Base-by-base conservation (phyloP, 1,140 invertebrate species). In the Monochamus saltuarius region DNA sequence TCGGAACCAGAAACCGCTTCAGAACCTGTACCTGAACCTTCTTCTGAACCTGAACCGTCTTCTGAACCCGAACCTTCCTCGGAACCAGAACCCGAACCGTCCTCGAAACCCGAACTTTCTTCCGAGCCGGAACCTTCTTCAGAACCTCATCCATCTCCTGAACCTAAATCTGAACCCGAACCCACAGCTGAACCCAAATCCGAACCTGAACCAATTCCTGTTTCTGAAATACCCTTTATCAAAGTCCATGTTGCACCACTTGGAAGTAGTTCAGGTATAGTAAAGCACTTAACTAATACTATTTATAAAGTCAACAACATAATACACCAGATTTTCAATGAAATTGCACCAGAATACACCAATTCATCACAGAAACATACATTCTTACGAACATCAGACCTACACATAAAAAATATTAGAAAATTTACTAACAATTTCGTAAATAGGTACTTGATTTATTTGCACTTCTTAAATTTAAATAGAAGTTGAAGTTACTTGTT, bases 21-120 rank as follows among this genome's bases (percentile, higher is more conserved):
- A 1, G 71, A 78, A 70, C 73, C 81, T 0, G 73, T 75, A 59
- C 74, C 81, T 11, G 75, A 79, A 63, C 67, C 78, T 1, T 71
- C 73, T 64, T 71, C 76, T 2, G 66, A 65, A 66, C 59, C 76
- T 1, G 77, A 78, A 73, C 74, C 78, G 0, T 67, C 35, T 62
- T 61, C 29, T n/a, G 69, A 74, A 65, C 71, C 76, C 0, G 75
- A 77, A 66, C 72, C 64, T 22, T 43, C 69, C 57, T 64, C 73
- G 8, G 67, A 73, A 45, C 67, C 76, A 7, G 77, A 80, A 64
- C 73, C 80, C 74, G 0, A 69, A 56, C 64, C 66, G 19, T 61
- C 67, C 14, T 53, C 22, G 2, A 6, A 29, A 29, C 22, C 73
- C 40, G 70, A 72, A 57, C 64, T 74, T 0, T 57, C 71, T 56